Base-by-base conservation (phyloP, 2,113 vertebrate genomes). In the Asarcornis scutulata region DNA sequence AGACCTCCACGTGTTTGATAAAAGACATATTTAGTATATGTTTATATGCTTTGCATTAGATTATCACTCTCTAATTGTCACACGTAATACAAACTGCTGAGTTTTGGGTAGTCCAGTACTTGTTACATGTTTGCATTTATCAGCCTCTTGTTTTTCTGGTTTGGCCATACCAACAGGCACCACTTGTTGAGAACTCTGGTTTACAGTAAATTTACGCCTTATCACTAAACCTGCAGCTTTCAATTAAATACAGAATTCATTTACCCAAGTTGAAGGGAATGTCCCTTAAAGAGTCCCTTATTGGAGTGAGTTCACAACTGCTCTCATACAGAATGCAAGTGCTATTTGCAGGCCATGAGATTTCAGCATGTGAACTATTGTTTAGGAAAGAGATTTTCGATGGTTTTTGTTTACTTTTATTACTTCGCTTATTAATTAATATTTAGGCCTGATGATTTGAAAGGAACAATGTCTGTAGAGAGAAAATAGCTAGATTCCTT, bases 141-240 rank as follows among this genome's bases (percentile, higher is more conserved):
- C 53, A 64, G 27, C 2, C 1, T 55, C 10, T 38, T n/a, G 23
- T 71, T 83, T 44, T 32, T 11, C 5, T 36, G 21, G 4, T 2
- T 8, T 75, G 38, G 14, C 22, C 9, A 6, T 23, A 38, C 11
- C 26, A 44, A 71, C 59, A 48, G 13, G 60, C 69, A 50, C 5
- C 5, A 40, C 8, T 20, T 23, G 4, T 18, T 10, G 27, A 55
- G 5, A 53, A 4, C 50, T 58, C n/a, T 0, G 1, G 20, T 1
- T 74, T 56, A 83, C 23, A 36, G 3, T 25, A 50, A 73, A 13
- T 22, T 83, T 27, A 10, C 11, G 48, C 3, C 8, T 75, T 38
- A 6, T 13, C 44, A 31, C 31, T 23, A 26, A 32, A 42, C 31
- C 26, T 79, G 26, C 48, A 59, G 23, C 5, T 62, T 91, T 77